phyloP scores from a whole-genome alignment of 2,113 vertebrate species.

The Sorex fumeus region DNA sequence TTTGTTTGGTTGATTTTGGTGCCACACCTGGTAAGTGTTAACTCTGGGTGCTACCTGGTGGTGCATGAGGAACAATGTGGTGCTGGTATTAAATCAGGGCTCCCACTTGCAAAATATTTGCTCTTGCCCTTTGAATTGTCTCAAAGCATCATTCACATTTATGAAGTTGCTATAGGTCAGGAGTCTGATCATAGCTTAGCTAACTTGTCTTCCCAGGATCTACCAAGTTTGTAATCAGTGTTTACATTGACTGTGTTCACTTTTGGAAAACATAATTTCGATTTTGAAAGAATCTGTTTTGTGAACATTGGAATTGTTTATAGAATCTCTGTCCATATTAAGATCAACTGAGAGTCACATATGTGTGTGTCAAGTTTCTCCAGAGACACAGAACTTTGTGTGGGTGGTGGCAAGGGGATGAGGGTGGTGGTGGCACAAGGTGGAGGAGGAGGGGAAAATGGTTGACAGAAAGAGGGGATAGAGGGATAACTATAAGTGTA shows the following conservation, averaged over 20 bases:
- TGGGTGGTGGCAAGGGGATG: neutral
- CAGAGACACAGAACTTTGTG: neutral
- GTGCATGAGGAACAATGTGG: too few relatives aligned
- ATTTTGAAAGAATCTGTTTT: neutral
- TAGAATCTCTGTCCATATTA: neutral
- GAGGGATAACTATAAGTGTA: too few relatives aligned
- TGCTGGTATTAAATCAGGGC: too few relatives aligned
- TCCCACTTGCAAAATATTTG: neutral
- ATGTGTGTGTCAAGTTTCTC: neutral
- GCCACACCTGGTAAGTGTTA: too few relatives aligned
- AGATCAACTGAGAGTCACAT: neutral
- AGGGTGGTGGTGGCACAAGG: neutral
- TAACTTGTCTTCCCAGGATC: neutral
- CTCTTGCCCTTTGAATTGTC: neutral
- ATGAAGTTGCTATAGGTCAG: neutral
- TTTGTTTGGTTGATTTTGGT: too few relatives aligned
- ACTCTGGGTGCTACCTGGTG: too few relatives aligned
- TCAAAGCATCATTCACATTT: neutral
- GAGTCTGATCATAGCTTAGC: neutral
- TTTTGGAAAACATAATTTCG: neutral
- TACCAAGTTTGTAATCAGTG: neutral
- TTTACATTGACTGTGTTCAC: neutral
- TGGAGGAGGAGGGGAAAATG: too few relatives aligned
- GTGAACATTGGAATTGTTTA: neutral
- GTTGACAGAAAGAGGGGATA: too few relatives aligned